Conservation (phyloP, 2,113 vertebrate genomes). For the Podilymbus podiceps region DNA sequence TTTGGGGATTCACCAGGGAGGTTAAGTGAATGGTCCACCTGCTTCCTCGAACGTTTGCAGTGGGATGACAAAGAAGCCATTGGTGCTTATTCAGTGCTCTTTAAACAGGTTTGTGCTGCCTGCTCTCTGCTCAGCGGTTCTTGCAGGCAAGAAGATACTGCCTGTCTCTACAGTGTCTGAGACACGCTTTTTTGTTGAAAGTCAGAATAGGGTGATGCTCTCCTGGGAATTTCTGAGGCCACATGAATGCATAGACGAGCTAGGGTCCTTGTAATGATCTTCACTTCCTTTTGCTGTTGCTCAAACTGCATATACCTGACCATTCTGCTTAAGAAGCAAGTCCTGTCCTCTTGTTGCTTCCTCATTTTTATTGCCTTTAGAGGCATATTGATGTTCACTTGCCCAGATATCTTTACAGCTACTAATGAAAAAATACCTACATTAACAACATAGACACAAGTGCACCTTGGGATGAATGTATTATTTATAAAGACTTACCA, state of each 20-base stretch:
- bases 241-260: background rate
- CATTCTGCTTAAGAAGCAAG: conserved; percentile 16
- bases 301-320: background rate
- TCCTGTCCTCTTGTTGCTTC: background rate
- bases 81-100: background rate
- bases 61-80: background rate
- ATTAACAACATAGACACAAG: conserved; percentile 33
- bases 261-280: background rate
- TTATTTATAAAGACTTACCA: conserved; percentile 67
- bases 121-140: background rate
- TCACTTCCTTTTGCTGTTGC: background rate
- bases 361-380: conserved; percentile 60
- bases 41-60: background rate
- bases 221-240: background rate
- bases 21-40: background rate
- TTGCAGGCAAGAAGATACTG: background rate
- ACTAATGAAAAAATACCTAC: conserved; percentile 46
- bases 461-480: conserved; percentile 51
- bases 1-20: background rate
- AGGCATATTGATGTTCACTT: conserved; percentile 65
- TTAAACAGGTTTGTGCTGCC: background rate
- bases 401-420: background rate
- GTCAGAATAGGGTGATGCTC: background rate
- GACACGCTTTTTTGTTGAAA: background rate
- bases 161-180: background rate